Conservation (phyloP, 2,797 vertebrate genomes). For the Fratercula arctica region DNA sequence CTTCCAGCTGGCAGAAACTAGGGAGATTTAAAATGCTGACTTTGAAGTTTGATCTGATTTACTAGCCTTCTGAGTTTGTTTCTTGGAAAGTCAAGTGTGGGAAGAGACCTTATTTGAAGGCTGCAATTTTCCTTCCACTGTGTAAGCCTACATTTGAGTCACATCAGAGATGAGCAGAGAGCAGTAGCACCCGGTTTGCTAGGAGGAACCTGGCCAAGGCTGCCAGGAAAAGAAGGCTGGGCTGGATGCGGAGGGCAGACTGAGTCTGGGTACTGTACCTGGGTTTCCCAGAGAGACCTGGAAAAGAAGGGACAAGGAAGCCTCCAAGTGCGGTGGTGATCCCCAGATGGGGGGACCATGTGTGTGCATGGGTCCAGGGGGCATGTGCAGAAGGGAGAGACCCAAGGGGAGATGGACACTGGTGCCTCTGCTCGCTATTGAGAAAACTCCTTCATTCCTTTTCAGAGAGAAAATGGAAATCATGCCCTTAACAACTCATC, state of each 20-base stretch:
- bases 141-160: not conserved
- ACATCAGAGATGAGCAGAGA: not conserved
- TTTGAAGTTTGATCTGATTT: constrained; percentile 18
- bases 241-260: not conserved
- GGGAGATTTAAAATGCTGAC: constrained; percentile 14
- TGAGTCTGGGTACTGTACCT: not conserved
- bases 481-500: not conserved
- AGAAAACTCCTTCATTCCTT: not conserved
- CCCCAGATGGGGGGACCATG: fast-evolving
- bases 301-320: not conserved
- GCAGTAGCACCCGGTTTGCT: not conserved
- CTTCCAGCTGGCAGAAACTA: constrained; percentile 30
- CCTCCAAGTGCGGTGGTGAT: not conserved
- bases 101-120: not conserved
- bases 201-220: not conserved
- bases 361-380: fast-evolving
- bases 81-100: not conserved
- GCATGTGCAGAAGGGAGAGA: not conserved
- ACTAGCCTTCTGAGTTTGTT: not conserved
- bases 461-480: not conserved
- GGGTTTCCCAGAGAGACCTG: not conserved
- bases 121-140: not conserved
- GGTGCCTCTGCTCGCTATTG: not conserved
- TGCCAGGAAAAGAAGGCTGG: not conserved
- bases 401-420: fast-evolving